phyloP scores from a whole-genome alignment of 2,797 vertebrate species.

The Lagorchestes hirsutus region DNA sequence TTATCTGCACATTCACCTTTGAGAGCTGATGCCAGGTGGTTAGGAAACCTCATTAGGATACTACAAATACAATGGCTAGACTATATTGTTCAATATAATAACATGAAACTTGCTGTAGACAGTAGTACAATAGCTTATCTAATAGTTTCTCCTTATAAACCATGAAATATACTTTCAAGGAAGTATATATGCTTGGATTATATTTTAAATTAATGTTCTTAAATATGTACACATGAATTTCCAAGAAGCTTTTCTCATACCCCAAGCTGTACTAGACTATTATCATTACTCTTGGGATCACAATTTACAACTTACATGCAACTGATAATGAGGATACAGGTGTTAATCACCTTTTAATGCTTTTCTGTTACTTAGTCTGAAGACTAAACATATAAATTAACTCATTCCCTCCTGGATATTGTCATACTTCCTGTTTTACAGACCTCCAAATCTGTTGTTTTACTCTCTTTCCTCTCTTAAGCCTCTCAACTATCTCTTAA shows the following conservation, averaged over 20 bases:
- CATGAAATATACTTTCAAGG: background rate
- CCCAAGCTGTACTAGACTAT: background rate
- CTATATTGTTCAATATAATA: background rate
- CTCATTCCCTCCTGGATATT: background rate
- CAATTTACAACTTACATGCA: background rate
- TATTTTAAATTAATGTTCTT: background rate
- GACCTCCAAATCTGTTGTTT: background rate
- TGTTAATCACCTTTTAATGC: background rate
- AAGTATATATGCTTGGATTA: background rate
- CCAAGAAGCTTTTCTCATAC: background rate
- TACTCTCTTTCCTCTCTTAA: background rate
- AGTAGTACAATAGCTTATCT: background rate
- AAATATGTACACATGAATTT: background rate
- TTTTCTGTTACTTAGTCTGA: background rate
- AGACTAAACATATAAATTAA: background rate
- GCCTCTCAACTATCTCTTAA: background rate
- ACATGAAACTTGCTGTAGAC: background rate
- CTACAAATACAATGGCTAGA: background rate
- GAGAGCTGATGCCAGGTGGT: background rate
- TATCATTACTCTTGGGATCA: background rate
- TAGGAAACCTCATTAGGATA: background rate
- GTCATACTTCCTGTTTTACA: background rate
- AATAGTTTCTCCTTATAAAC: background rate
- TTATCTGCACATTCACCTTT: background rate
- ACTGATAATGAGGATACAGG: background rate